A percentile compares a stretch with the other conserved stretches of the same genome.
phyloP scores from a whole-genome alignment of 2,113 vertebrate genomes.

The Scolopax mira region DNA sequence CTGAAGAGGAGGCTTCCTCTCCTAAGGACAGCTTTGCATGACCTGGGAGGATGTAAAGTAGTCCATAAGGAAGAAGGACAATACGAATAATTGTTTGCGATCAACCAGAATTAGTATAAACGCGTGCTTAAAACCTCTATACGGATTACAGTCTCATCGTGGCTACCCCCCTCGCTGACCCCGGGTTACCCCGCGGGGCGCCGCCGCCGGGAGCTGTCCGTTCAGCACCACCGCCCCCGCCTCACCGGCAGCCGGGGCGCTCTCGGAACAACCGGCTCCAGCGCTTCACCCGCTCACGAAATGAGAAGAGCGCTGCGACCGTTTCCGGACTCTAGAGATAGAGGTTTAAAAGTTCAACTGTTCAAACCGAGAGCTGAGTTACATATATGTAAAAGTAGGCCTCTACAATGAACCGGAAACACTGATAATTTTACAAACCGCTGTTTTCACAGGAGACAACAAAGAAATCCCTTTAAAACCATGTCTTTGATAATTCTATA shows the following conservation, averaged over 20 bases:
- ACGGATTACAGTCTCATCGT: not conserved
- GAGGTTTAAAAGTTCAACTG: not conserved
- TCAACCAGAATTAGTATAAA: not conserved
- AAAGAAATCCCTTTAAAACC: not conserved
- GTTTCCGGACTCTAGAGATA: not conserved
- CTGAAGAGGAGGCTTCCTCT: not conserved
- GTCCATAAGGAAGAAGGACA: not conserved
- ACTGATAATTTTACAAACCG: not conserved
- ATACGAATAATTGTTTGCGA: not conserved
- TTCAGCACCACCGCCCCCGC: conserved; percentile 10
- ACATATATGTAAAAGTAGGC: not conserved
- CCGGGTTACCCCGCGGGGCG: fast-evolving
- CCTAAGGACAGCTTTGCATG: not conserved
- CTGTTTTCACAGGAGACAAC: not conserved
- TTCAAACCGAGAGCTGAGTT: not conserved
- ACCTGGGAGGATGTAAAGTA: not conserved
- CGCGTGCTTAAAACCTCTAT: fast-evolving
- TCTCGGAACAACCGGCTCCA: not conserved
- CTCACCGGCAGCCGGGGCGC: fast-evolving
- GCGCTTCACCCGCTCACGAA: not conserved
- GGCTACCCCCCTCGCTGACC: fast-evolving
- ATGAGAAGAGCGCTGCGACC: not conserved
- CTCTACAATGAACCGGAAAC: not conserved
- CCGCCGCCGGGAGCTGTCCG: conserved; percentile 13
- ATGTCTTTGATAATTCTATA: not conserved